phyloP scores from a whole-genome alignment of 2,797 vertebrate species.

The Syngnathus acus region DNA sequence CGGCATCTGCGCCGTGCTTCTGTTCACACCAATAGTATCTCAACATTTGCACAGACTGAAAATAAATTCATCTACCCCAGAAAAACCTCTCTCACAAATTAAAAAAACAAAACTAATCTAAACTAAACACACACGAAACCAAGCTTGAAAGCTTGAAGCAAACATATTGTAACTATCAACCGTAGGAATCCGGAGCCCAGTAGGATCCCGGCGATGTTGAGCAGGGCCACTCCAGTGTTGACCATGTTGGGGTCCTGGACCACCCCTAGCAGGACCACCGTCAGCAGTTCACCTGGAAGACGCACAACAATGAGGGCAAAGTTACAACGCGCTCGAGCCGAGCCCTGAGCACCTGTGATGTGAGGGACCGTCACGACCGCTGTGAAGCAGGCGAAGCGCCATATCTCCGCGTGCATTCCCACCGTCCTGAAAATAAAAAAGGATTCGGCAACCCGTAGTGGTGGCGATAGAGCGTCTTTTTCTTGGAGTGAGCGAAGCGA shows the following conservation, averaged over 20 bases:
- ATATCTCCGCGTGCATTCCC: constrained; percentile 79
- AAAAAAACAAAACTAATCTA: too few relatives aligned
- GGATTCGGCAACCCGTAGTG: too few relatives aligned
- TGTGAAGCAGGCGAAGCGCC: constrained; percentile 83
- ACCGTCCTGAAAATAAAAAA: constrained; percentile 67
- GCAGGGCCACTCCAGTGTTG: constrained; percentile 81
- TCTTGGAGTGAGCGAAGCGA: neutral
- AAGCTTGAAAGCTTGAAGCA: too few relatives aligned
- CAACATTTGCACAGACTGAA: too few relatives aligned
- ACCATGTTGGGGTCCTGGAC: constrained; percentile 86
- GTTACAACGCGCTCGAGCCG: neutral
- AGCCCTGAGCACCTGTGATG: constrained; percentile 61
- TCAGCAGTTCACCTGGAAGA: constrained; percentile 76
- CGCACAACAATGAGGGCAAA: neutral
- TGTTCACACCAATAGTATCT: constrained; percentile 35
- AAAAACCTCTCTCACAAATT: too few relatives aligned
- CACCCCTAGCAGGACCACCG: constrained; percentile 80
- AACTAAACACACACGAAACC: too few relatives aligned
- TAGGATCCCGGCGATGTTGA: constrained; percentile 83
- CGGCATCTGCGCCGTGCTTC: constrained; percentile 83
- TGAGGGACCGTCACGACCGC: constrained; percentile 82
- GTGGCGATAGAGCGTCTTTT: neutral
- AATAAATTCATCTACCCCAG: too few relatives aligned
- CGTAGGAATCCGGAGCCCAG: constrained; percentile 87
- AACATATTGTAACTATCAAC: constrained; percentile 29